These are phyloP conservation scores for Suricata suricatta DNA, from an alignment of 2,113 vertebrate genomes.

Conservation along the genomic window DNA sequence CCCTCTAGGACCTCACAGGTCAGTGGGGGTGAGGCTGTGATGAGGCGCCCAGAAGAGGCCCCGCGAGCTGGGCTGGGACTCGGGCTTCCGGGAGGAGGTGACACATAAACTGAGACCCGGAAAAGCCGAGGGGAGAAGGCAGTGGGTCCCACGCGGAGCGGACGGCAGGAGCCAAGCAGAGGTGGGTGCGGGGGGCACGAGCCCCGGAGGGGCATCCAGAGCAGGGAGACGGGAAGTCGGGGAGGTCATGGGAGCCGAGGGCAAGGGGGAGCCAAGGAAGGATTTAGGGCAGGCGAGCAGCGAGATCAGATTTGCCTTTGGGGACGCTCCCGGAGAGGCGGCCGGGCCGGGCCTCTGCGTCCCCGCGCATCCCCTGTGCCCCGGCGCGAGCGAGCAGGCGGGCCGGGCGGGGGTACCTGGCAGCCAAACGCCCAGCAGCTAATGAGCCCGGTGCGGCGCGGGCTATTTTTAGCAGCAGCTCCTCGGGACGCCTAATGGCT, in stretches of 20 bases:
- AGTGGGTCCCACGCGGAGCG: rapidly evolving
- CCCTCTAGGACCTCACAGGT: background rate
- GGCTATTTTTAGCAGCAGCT: slow-evolving; percentile 82
- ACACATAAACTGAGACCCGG: rapidly evolving
- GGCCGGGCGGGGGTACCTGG: slow-evolving; percentile 20
- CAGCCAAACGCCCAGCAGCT: slow-evolving; percentile 47
- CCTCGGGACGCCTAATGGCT: slow-evolving; percentile 76
- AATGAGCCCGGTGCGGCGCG: slow-evolving; percentile 55
- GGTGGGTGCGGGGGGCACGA: background rate
- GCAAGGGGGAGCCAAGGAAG: background rate
- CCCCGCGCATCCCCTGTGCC: background rate
- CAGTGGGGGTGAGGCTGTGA: background rate
- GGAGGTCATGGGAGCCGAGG: background rate
- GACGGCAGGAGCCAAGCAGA: background rate
- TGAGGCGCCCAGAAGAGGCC: too few species aligned
- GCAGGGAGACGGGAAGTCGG: background rate
- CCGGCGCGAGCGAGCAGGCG: background rate
- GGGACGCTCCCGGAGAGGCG: background rate
- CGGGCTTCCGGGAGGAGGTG: background rate
- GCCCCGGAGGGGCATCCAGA: background rate
- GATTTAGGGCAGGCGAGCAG: too few species aligned
- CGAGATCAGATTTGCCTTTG: background rate
- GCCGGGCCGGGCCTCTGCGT: background rate
- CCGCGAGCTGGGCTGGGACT: background rate
- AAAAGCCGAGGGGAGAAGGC: background rate